A percentile compares a stretch with the other conserved stretches of the same genome.
phyloP scores from a whole-genome alignment of 2,888 invertebrate genomes.

The Drosophila aldrichi region DNA sequence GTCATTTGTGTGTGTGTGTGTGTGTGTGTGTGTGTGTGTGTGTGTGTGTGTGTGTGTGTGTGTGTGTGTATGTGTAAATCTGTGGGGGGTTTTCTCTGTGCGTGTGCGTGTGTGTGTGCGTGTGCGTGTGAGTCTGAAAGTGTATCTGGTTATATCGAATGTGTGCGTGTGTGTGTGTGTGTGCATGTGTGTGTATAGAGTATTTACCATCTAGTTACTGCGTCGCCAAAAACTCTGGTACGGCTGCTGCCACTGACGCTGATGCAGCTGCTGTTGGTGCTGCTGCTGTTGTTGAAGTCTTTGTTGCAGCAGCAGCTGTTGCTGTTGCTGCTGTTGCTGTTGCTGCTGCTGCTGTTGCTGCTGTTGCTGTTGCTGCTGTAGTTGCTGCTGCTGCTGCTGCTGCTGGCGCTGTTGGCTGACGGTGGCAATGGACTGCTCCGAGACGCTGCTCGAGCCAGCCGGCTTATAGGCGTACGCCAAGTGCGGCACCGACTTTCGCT shows the following conservation, averaged over 20 bases:
- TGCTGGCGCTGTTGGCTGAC: constrained; percentile 1
- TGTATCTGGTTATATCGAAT: background rate
- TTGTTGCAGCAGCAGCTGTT: constrained; percentile 20
- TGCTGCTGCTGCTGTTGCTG: background rate
- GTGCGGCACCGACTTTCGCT: background rate
- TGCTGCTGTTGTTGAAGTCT: constrained; percentile 26
- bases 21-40: no score
- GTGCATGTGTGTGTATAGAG: background rate
- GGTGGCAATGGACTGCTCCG: background rate
- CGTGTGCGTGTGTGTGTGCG: no score
- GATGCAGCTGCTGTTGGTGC: constrained; percentile 22
- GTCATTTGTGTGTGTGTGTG: constrained; percentile 12
- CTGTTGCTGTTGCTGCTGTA: background rate
- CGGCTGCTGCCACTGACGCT: constrained; percentile 43
- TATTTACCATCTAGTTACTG: constrained; percentile 27
- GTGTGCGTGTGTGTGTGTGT: background rate
- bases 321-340: constrained; percentile 3
- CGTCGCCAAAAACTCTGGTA: constrained; percentile 47
- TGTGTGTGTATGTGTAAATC: no score
- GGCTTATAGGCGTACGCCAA: background rate
- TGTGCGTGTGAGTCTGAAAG: background rate
- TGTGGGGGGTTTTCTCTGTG: background rate
- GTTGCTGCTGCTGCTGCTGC: background rate
- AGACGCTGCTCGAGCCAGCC: background rate
- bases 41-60: background rate